phyloP scores from a whole-genome alignment of 1,140 invertebrate species.

The Zaprionus gabonicus region DNA sequence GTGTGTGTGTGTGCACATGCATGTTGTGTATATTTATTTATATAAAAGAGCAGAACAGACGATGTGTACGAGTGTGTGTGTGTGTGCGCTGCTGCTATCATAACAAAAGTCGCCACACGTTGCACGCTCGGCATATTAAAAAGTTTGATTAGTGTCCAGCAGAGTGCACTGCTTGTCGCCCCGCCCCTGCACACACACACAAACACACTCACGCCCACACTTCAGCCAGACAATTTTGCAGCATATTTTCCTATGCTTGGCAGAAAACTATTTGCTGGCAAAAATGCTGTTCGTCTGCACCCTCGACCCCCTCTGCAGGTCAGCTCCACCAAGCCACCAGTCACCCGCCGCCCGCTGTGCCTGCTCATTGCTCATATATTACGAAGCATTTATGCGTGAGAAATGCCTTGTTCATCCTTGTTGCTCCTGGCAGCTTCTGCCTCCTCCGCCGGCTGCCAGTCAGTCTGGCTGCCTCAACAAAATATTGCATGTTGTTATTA shows the following conservation, averaged over 20 bases:
- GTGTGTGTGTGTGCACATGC: conserved; percentile 9
- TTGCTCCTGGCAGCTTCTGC: conserved; percentile 37
- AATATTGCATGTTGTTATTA: conserved; percentile 74
- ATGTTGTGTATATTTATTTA: conserved; percentile 8
- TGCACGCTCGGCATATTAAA: conserved; percentile 75
- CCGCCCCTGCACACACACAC: background rate
- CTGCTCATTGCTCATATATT: conserved; percentile 42
- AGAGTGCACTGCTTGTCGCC: conserved; percentile 42
- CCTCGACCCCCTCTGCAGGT: too few species aligned
- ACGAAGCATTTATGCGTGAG: conserved; percentile 76
- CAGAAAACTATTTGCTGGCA: conserved; percentile 65
- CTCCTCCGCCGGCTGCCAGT: conserved; percentile 12
- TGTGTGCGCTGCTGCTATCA: conserved; percentile 34
- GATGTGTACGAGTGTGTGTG: too few species aligned
- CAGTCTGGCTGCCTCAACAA: conserved; percentile 35
- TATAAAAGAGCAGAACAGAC: background rate
- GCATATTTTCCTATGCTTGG: conserved; percentile 33
- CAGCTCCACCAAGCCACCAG: background rate
- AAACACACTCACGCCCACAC: conserved; percentile 7
- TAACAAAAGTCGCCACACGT: conserved; percentile 75
- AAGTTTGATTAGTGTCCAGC: conserved; percentile 79
- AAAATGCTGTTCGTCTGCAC: conserved; percentile 48
- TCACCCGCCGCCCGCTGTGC: background rate
- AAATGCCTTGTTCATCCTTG: conserved; percentile 74
- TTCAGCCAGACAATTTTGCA: conserved; percentile 22